A percentile compares a stretch with the other conserved stretches of the same genome.
Conservation (phyloP, 2,888 invertebrate genomes). For the Heliconius charithonia region DNA sequence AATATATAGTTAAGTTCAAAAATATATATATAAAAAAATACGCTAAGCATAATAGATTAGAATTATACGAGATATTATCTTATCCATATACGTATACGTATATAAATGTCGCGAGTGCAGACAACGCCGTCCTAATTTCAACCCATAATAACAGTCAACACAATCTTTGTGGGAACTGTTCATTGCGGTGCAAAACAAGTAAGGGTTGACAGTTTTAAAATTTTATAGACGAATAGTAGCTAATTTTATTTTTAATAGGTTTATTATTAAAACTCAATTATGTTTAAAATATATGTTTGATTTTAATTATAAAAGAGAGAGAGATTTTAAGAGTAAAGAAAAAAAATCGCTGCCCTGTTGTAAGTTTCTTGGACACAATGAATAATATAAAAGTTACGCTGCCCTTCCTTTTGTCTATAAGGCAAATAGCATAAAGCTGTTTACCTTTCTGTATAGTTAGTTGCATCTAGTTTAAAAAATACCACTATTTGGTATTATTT, state of each 20-base stretch:
- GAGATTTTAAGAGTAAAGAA: not conserved
- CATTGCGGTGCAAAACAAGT: slow-evolving; percentile 52
- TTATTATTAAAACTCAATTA: not conserved
- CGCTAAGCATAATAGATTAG: not conserved
- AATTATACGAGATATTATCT: not conserved
- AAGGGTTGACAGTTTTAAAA: slow-evolving; percentile 42
- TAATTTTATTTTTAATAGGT: not conserved
- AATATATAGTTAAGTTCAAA: not conserved
- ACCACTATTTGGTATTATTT: too few species aligned
- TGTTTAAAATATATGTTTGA: not conserved
- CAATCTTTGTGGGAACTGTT: slow-evolving; percentile 79
- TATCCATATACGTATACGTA: not conserved
- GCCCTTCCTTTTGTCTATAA: slow-evolving; percentile 11
- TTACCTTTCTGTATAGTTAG: not conserved
- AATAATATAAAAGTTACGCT: not conserved
- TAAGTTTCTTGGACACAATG: not conserved
- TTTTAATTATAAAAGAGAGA: not conserved
- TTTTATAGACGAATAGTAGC: not conserved
- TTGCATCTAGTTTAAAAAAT: not conserved
- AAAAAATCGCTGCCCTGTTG: not conserved
- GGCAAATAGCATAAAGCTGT: not conserved
- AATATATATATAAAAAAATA: too few species aligned
- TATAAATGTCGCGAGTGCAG: slow-evolving; percentile 46
- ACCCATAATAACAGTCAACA: slow-evolving; percentile 69
- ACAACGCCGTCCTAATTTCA: slow-evolving; percentile 46